A percentile compares a stretch with the other conserved stretches of the same genome.
phyloP scores from a whole-genome alignment of 2,113 vertebrate species.

The Xiphophorus maculatus region DNA sequence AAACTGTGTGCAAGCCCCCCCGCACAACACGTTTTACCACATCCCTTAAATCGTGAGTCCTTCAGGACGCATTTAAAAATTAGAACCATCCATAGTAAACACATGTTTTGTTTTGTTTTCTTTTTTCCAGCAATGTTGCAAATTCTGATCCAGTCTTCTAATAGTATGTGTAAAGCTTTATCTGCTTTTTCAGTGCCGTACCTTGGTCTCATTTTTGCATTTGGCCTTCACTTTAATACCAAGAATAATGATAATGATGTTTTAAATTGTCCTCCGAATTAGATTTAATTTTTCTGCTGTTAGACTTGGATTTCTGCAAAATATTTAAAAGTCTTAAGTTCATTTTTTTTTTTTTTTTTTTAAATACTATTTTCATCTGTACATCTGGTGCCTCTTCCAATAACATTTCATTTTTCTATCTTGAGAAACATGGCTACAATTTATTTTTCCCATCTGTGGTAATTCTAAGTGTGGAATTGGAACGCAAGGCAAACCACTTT shows the following conservation, averaged over 20 bases:
- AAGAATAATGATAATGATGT: background rate
- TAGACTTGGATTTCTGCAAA: background rate
- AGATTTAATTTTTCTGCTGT: constrained; percentile 7
- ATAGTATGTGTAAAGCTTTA: constrained; percentile 58
- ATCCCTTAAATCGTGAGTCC: constrained; percentile 42
- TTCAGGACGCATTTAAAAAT: constrained; percentile 48
- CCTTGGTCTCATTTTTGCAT: constrained; percentile 40
- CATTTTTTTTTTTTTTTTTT: background rate
- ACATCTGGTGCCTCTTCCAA: background rate
- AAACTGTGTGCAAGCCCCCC: too few relatives aligned
- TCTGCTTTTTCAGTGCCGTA: constrained; percentile 61
- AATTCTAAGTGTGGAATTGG: too few relatives aligned
- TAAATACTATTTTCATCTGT: background rate
- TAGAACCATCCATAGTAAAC: constrained; percentile 21
- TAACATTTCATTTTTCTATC: too few relatives aligned
- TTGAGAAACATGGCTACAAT: too few relatives aligned
- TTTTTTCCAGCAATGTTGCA: constrained; percentile 43
- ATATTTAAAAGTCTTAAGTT: background rate
- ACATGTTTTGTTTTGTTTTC: constrained; percentile 41
- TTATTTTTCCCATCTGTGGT: too few relatives aligned
- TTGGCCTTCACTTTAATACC: constrained; percentile 44
- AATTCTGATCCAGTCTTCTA: constrained; percentile 57
- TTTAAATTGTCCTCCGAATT: constrained; percentile 7
- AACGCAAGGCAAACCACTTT: too few relatives aligned
- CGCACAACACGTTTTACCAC: background rate